Percentiles rank a stretch among this genome's conserved stretches.
These are phyloP conservation scores for Helogale parvula DNA, from an alignment of 2,113 vertebrate species.

Conservation along the genomic window DNA sequence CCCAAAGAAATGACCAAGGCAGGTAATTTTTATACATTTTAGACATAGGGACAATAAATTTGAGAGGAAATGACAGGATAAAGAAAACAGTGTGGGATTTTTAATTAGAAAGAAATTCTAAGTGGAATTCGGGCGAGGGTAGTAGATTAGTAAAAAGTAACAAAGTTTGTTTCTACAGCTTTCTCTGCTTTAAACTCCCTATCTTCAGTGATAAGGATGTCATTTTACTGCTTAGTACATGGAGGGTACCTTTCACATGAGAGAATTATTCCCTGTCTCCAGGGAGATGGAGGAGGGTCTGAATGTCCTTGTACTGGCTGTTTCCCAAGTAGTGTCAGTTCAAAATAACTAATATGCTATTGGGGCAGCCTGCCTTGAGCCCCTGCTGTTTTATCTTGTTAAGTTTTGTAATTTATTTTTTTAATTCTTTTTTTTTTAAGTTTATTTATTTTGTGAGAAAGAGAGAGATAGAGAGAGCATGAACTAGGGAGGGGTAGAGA, in stretches of 20 bases:
- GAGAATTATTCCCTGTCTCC: neutral
- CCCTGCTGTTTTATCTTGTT: neutral
- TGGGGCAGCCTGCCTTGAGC: too few species aligned
- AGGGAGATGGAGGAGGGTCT: neutral
- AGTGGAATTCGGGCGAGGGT: neutral
- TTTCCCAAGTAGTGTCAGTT: neutral
- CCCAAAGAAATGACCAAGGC: neutral
- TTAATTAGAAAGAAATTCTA: neutral
- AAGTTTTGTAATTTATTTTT: neutral
- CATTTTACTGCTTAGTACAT: neutral
- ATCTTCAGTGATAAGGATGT: neutral
- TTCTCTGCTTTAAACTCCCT: neutral
- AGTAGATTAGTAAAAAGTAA: neutral
- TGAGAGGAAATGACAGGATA: neutral
- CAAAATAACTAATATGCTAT: neutral
- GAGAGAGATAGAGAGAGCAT: too few species aligned
- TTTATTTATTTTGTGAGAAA: too few species aligned
- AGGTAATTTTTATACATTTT: neutral
- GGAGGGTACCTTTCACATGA: neutral
- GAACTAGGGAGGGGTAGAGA: too few species aligned
- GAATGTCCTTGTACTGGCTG: neutral
- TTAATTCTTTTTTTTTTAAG: too few species aligned
- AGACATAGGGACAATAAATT: too few species aligned
- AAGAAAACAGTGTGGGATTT: neutral
- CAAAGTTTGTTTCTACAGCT: neutral